Evolutionary conservation across 1,140 invertebrate species (phyloP).

Genomic region (Nephotettix cincticeps): DNA sequence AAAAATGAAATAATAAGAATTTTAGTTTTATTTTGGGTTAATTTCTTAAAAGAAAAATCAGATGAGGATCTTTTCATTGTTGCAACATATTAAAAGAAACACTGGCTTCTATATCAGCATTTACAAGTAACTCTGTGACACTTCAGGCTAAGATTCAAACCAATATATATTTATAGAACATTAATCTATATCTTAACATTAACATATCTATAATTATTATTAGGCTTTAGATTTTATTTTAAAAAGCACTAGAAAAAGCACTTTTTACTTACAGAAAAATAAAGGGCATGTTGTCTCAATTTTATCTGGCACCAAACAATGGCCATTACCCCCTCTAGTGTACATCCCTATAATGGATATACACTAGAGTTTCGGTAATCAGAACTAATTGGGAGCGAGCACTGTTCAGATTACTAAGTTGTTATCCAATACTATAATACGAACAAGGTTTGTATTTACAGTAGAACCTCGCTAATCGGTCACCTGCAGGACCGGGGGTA

Average conservation of each 20-base stretch:
- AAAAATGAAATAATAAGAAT: not conserved
- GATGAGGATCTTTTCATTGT: not conserved
- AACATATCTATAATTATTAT: not conserved
- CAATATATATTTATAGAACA: not conserved
- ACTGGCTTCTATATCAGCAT: not conserved
- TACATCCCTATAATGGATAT: too few relatives aligned
- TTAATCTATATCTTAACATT: not conserved
- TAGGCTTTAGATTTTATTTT: not conserved
- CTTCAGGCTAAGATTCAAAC: not conserved
- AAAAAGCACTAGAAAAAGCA: not conserved
- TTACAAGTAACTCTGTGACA: not conserved
- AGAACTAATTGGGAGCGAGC: too few relatives aligned
- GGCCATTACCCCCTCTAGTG: too few relatives aligned
- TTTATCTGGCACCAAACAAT: too few relatives aligned
- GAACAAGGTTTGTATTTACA: too few relatives aligned
- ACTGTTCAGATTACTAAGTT: too few relatives aligned
- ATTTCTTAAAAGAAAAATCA: not conserved
- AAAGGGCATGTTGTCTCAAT: too few relatives aligned
- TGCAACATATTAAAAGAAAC: not conserved
- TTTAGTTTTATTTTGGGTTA: not conserved
- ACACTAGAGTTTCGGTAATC: too few relatives aligned
- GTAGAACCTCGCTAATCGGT: too few relatives aligned
- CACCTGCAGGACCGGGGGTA: too few relatives aligned
- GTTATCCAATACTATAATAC: too few relatives aligned
- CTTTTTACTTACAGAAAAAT: too few relatives aligned